Conservation (phyloP, 2,888 invertebrate genomes). For the Ectemnius continuus region DNA sequence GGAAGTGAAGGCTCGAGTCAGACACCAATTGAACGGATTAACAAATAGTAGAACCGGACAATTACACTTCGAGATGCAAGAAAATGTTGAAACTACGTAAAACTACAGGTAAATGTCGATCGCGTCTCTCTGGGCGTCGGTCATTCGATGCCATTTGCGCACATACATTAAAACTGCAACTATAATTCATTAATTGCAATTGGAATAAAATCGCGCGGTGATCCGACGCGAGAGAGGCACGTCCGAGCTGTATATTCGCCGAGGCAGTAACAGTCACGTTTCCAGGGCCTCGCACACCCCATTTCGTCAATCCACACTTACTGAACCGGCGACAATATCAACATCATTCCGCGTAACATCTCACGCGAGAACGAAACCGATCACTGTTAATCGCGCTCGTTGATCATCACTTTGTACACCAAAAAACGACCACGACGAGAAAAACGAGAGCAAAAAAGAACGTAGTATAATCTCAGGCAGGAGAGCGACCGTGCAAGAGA, state of each 20-base stretch:
- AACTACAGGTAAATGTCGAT: neutral
- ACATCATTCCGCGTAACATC: neutral
- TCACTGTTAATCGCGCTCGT: constrained; percentile 12
- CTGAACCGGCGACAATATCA: neutral
- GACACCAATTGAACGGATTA: too few relatives aligned
- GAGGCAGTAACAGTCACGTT: constrained; percentile 62
- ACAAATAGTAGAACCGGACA: neutral
- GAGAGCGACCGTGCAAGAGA: neutral
- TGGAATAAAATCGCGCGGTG: too few relatives aligned
- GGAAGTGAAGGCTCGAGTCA: too few relatives aligned
- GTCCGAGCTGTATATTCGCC: constrained; percentile 43
- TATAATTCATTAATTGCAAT: too few relatives aligned
- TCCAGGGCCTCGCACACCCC: constrained; percentile 46
- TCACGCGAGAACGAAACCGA: constrained; percentile 1
- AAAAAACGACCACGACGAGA: neutral
- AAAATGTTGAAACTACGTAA: too few relatives aligned
- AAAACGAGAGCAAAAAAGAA: neutral
- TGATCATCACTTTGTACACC: too few relatives aligned
- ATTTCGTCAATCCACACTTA: constrained; percentile 29
- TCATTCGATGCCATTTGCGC: neutral
- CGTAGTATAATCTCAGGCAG: too few relatives aligned
- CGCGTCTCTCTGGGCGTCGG: neutral
- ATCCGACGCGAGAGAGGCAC: constrained; percentile 16
- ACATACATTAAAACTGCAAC: too few relatives aligned
- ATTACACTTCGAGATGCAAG: constrained; percentile 1